Evolutionary conservation across 2,797 vertebrate species (phyloP), one percentile per base, ranked within the genome.

Genomic region (Loris lydekkerianus): DNA sequence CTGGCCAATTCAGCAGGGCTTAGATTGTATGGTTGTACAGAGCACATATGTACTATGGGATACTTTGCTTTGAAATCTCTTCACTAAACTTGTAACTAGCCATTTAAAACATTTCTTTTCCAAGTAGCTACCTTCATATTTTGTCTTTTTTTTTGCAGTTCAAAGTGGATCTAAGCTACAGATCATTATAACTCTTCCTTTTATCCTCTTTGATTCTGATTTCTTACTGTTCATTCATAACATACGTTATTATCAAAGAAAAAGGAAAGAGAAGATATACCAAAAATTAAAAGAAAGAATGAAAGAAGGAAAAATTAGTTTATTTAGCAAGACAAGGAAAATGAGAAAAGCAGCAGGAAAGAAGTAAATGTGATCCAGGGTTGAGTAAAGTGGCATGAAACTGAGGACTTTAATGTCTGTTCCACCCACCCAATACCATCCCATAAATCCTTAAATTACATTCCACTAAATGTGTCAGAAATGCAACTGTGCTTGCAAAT

Each of bases 401-500:
- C 81, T 9, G 7, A 93, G 69, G 63, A 40, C 43, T 94, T 77
- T 49, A 40, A 63, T 0, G 15, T 88, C 87, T 96, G 80, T 67
- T 89, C 85, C 73, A 89, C 61, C 86, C 46, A 90, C 53, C 65
- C 31, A 11, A 29, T 61, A 80, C 81, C 76, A 37, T 92, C 86
- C 78, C 89, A 95, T 98, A 97, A 97, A 96, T 98, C 96, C 96
- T 94, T 96, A 95, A 89, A 94, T 97, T 97, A 81, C 82, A 96
- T 97, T 97, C 96, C 3, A 31, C 92, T 96, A 95, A 97, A 97
- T 86, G 95, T 98, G 97, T 96, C 96, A 97, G 95, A 96, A 97
- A 94, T 94, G 95, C 82, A 96, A 97, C 94, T 96, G 92, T 93
- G 84, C 96, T 96, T 92, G 82, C 96, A 97, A 97, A 96, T 97